Evolutionary conservation across 2,797 vertebrate species (phyloP).

Genomic region (Diglossa cyanea): DNA sequence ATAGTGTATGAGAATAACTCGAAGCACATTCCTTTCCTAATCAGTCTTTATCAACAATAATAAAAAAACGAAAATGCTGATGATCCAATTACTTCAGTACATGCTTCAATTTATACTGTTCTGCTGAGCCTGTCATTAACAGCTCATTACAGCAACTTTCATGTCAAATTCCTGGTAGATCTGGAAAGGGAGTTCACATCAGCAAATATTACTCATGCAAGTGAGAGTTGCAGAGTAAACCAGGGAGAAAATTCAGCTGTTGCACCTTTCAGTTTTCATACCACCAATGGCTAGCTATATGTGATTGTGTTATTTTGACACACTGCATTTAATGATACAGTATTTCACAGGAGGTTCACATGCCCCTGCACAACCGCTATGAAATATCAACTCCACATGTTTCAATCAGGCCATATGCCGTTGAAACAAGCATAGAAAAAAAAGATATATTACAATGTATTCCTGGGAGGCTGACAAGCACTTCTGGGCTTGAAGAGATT

Average conservation of each 20-base stretch:
- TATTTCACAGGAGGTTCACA: background rate
- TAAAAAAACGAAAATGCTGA: background rate
- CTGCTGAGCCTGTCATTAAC: background rate
- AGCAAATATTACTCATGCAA: background rate
- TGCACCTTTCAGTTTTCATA: background rate
- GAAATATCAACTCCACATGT: background rate
- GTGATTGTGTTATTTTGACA: background rate
- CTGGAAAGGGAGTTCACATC: background rate
- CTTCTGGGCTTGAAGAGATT: background rate
- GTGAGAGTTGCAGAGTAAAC: background rate
- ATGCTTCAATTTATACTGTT: background rate
- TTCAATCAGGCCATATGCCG: background rate
- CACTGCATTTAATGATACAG: background rate
- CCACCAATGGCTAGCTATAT: background rate
- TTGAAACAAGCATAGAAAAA: background rate
- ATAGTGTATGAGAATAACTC: background rate
- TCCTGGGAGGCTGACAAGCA: background rate
- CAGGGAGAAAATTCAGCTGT: background rate
- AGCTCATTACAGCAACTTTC: background rate
- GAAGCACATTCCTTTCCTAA: background rate
- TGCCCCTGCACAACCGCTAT: background rate
- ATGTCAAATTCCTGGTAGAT: background rate
- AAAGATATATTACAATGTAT: background rate
- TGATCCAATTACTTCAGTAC: background rate
- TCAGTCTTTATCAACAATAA: background rate